Conservation (phyloP, 2,888 invertebrate species). For the Trachelus troglodyta region DNA sequence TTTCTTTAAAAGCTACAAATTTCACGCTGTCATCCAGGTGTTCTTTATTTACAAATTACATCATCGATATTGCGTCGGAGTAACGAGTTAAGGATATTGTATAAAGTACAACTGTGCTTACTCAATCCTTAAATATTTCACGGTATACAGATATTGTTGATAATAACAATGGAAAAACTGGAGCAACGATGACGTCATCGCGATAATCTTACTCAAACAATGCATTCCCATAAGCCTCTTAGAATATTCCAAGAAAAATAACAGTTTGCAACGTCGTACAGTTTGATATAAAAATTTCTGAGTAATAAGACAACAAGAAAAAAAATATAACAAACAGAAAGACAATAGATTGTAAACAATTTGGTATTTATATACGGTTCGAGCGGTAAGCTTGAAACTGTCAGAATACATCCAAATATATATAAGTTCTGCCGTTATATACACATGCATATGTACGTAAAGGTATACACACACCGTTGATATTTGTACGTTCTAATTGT, state of each 20-base stretch:
- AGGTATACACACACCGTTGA: slow-evolving; percentile 25
- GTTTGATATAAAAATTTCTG: not conserved
- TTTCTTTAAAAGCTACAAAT: too few relatives aligned
- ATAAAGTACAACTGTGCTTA: too few relatives aligned
- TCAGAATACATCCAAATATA: not conserved
- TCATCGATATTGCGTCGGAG: too few relatives aligned
- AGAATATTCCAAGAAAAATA: not conserved
- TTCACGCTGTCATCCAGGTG: too few relatives aligned
- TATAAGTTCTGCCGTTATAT: not conserved
- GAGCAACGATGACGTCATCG: slow-evolving; percentile 14
- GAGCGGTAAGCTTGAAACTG: not conserved
- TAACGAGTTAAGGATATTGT: too few relatives aligned
- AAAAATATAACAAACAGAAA: not conserved
- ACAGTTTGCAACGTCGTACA: not conserved
- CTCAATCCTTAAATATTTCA: slow-evolving; percentile 11
- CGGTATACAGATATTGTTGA: slow-evolving; percentile 9
- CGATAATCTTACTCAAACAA: not conserved
- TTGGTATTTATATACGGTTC: not conserved
- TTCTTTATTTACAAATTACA: too few relatives aligned
- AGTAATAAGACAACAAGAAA: not conserved
- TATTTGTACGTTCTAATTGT: slow-evolving; percentile 58
- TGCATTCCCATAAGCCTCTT: not conserved
- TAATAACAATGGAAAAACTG: slow-evolving; percentile 7
- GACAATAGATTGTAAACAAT: not conserved
- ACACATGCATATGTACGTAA: slow-evolving; percentile 12